Base-by-base conservation (phyloP, 2,113 vertebrate genomes). In the Asarcornis scutulata region DNA sequence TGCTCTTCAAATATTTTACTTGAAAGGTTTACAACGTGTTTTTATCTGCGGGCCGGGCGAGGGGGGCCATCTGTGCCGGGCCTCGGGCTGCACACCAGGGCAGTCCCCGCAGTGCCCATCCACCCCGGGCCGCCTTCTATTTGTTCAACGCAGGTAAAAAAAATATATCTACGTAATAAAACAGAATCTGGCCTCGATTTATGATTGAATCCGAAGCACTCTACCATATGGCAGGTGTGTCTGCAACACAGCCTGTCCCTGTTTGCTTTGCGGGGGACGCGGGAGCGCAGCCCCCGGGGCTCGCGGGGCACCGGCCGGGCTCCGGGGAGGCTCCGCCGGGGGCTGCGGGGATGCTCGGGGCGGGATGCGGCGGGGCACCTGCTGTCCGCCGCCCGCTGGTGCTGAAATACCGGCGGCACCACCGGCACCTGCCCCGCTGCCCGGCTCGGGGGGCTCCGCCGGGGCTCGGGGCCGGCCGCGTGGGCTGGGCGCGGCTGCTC, bases 21-120 rank as follows among this genome's bases (percentile, higher is more conserved):
- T 97, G 97, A 98, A 98, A 97, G 97, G 97, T 99, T 99, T 98
- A 99, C 98, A 98, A 96, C 98, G 97, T 97, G 98, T 82, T 98
- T 98, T 98, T 98, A 98, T 98, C 98, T 98, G 91, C 96, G 94
- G 95, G 95, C 97, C 97, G 97, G 96, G 97, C 97, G 98, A 75
- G 90, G 96, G 96, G 98, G 98, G 64, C 84, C 98, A 99, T 98
- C 98, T 99, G 98, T 96, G 98, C 97, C 96, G 93, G 95, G 91
- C 97, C 98, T 97, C 85, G 93, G 78, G 90, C 92, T 97, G 98
- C 98, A 90, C 95, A 97, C 86, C 95, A 97, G 98, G 96, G 84
- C 68, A 96, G 96, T 84, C 96, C 95, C 95, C 97, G 97, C 97
- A 95, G 98, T 97, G 97, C 93, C 96, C 87, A 42, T 95, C 95